phyloP scores from a whole-genome alignment of 1,140 invertebrate genomes.

The Anastrepha obliqua region DNA sequence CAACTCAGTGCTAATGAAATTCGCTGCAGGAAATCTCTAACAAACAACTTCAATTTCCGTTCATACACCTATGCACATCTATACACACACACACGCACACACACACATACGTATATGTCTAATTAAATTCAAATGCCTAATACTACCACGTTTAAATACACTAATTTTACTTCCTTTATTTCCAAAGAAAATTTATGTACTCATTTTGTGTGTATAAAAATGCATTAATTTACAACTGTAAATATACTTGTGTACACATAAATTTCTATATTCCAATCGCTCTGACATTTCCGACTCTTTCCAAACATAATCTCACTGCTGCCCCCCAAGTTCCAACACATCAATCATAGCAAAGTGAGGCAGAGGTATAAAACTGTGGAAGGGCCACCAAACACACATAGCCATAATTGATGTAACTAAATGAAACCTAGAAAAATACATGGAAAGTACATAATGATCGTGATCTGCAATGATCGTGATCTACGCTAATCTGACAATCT shows the following conservation, averaged over 20 bases:
- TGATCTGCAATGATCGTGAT: conserved; percentile 9
- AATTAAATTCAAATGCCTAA: too few relatives aligned
- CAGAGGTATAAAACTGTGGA: neutral
- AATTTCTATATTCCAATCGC: neutral
- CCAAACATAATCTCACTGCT: too few relatives aligned
- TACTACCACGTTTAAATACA: too few relatives aligned
- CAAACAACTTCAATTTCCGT: too few relatives aligned
- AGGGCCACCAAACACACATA: neutral
- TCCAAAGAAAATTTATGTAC: neutral
- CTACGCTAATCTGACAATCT: conserved; percentile 25
- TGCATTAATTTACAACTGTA: neutral
- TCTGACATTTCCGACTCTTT: neutral
- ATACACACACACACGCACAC: too few relatives aligned
- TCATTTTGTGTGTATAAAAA: neutral
- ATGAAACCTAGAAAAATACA: neutral
- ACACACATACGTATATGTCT: too few relatives aligned
- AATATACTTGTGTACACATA: neutral
- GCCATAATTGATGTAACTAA: neutral
- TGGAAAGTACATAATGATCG: neutral
- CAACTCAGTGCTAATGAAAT: too few relatives aligned
- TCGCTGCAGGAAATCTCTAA: too few relatives aligned
- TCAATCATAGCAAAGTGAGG: neutral
- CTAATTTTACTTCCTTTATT: too few relatives aligned
- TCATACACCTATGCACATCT: too few relatives aligned
- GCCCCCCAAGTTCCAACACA: neutral